Evolutionary conservation across 2,888 invertebrate genomes (phyloP).

Genomic region (Dinocampus coccinellae): DNA sequence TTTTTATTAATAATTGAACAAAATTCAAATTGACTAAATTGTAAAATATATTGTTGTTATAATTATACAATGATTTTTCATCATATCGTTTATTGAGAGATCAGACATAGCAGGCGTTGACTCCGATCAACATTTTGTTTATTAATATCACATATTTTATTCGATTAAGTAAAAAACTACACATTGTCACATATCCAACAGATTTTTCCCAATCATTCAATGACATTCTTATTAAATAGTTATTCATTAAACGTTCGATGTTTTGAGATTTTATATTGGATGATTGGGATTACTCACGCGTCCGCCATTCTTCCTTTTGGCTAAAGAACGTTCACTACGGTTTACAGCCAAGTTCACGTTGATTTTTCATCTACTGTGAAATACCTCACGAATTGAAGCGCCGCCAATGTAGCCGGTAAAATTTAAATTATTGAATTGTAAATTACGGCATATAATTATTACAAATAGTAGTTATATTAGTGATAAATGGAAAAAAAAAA

Average conservation of each 20-base stretch:
- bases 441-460: too few relatives aligned
- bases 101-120: not conserved
- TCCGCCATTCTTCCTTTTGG: conserved; percentile 59
- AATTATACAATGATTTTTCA: not conserved
- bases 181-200: not conserved
- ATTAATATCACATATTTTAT: not conserved
- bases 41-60: not conserved
- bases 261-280: conserved; percentile 52
- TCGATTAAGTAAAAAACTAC: conserved; percentile 2
- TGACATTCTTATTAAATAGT: conserved; percentile 20
- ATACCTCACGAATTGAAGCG: too few relatives aligned
- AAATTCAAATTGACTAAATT: not conserved
- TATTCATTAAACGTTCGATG: conserved; percentile 49
- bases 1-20: not conserved
- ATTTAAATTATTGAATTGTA: not conserved
- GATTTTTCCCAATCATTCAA: conserved; percentile 7
- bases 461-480: too few relatives aligned
- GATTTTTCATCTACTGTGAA: not conserved
- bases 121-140: not conserved
- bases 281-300: conserved; percentile 55
- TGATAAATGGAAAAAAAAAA: too few relatives aligned
- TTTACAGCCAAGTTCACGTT: conserved; percentile 32
- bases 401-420: not conserved
- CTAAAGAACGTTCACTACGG: conserved; percentile 40
- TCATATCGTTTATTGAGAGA: not conserved